Conservation (phyloP, 2,797 vertebrate genomes). For the Mycteria americana region DNA sequence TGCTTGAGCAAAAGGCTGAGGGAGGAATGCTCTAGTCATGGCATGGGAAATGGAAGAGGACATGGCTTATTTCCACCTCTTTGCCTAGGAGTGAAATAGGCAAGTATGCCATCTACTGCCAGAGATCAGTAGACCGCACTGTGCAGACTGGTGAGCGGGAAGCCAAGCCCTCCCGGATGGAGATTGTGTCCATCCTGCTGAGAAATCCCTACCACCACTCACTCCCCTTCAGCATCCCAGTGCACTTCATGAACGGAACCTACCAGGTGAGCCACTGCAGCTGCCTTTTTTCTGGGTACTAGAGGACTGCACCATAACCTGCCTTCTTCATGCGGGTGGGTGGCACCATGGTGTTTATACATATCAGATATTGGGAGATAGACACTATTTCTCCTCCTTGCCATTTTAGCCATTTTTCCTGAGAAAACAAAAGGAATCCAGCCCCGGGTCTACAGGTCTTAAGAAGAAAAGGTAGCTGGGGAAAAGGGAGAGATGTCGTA, state of each 20-base stretch:
- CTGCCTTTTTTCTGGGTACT: not conserved
- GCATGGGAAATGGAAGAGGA: not conserved
- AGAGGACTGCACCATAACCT: not conserved
- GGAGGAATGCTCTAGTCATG: not conserved
- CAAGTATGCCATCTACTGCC: slow-evolving; percentile 94
- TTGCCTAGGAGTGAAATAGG: slow-evolving; percentile 87
- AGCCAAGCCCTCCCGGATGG: slow-evolving; percentile 93
- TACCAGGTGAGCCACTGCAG: slow-evolving; percentile 84
- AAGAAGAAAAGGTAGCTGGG: not conserved
- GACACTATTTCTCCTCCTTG: not conserved
- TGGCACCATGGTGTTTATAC: not conserved
- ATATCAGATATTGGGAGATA: not conserved
- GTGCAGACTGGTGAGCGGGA: slow-evolving; percentile 89
- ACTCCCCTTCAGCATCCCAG: slow-evolving; percentile 94
- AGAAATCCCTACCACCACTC: slow-evolving; percentile 97
- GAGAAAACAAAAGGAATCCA: not conserved
- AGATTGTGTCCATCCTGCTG: slow-evolving; percentile 93
- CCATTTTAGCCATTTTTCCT: not conserved
- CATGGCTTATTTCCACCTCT: not conserved
- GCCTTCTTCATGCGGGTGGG: not conserved
- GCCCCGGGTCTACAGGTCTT: not conserved
- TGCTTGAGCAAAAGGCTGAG: not conserved
- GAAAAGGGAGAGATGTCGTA: not conserved
- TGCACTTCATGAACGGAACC: slow-evolving; percentile 92
- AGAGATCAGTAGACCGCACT: slow-evolving; percentile 88